A percentile compares a stretch with the other conserved stretches of the same genome.
Evolutionary conservation across 2,888 invertebrate genomes (phyloP).

Genomic region (Euzophera pinguis): DNA sequence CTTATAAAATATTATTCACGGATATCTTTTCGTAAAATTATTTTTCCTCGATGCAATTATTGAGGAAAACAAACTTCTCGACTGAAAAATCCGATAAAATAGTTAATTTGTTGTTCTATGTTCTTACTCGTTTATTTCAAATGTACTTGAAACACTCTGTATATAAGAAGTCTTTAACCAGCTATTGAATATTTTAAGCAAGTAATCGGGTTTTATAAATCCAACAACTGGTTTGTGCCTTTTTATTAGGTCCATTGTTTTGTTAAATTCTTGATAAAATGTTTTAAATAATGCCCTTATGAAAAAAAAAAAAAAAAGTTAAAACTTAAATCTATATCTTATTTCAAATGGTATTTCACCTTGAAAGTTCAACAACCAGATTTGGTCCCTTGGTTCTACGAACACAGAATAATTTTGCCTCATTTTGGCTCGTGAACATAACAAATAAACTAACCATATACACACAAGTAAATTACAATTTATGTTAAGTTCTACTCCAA

Average conservation of each 20-base stretch:
- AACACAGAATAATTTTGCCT: constrained; percentile 2
- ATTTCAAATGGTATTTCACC: neutral
- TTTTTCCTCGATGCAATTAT: too few species aligned
- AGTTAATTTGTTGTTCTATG: neutral
- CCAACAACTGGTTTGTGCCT: neutral
- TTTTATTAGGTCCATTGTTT: neutral
- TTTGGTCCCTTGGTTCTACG: constrained; percentile 1
- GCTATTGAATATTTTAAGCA: neutral
- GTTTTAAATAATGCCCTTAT: too few species aligned
- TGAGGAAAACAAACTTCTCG: too few species aligned
- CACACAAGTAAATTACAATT: too few species aligned
- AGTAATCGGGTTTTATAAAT: neutral
- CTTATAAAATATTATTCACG: neutral
- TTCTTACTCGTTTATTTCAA: too few species aligned
- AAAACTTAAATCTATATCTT: neutral
- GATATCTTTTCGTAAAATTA: too few species aligned
- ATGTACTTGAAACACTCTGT: neutral
- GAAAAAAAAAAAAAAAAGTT: too few species aligned
- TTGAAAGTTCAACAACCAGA: constrained; percentile 4
- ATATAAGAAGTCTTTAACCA: neutral
- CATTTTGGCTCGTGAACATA: neutral
- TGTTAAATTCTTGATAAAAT: neutral
- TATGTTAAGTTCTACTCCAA: too few species aligned
- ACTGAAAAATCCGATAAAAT: too few species aligned
- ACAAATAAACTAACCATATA: too few species aligned